Conservation (phyloP, 2,888 invertebrate species). For the Cantharis flavilabris region DNA sequence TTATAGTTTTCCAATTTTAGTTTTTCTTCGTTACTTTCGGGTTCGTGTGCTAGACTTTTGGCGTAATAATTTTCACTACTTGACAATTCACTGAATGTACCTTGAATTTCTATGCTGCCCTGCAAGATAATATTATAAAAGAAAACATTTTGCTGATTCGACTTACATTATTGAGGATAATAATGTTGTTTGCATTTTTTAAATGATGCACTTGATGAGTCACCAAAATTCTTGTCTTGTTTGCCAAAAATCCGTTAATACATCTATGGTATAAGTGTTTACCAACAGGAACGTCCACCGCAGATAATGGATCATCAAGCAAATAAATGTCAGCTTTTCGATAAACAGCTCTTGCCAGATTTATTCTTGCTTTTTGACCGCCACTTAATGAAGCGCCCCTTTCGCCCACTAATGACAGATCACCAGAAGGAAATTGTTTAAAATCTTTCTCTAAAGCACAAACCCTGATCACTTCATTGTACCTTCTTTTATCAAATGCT, state of each 20-base stretch:
- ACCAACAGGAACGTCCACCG: slow-evolving; percentile 82
- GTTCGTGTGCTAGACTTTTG: slow-evolving; percentile 54
- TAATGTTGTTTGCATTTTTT: slow-evolving; percentile 67
- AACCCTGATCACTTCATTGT: slow-evolving; percentile 63
- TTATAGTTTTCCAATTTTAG: slow-evolving; percentile 71
- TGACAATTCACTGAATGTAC: slow-evolving; percentile 55
- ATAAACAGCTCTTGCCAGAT: slow-evolving; percentile 70
- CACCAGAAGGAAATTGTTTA: slow-evolving; percentile 70
- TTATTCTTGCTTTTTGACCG: slow-evolving; percentile 79
- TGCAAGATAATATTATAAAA: slow-evolving; percentile 57
- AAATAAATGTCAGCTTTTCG: slow-evolving; percentile 78
- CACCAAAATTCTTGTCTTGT: slow-evolving; percentile 77
- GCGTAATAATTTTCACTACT: slow-evolving; percentile 58
- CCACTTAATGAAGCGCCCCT: slow-evolving; percentile 78
- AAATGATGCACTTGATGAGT: slow-evolving; percentile 86
- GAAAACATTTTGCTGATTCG: slow-evolving; percentile 73
- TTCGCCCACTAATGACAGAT: slow-evolving; percentile 81
- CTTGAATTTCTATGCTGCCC: slow-evolving; percentile 57
- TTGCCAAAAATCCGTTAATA: slow-evolving; percentile 67
- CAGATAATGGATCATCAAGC: slow-evolving; percentile 84
- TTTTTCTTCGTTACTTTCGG: slow-evolving; percentile 51
- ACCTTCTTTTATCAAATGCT: slow-evolving; percentile 64
- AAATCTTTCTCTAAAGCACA: slow-evolving; percentile 77
- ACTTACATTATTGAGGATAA: slow-evolving; percentile 67
- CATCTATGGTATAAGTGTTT: slow-evolving; percentile 79